Base-by-base conservation (phyloP, 2,888 invertebrate genomes). In the Drosophila birchii region DNA sequence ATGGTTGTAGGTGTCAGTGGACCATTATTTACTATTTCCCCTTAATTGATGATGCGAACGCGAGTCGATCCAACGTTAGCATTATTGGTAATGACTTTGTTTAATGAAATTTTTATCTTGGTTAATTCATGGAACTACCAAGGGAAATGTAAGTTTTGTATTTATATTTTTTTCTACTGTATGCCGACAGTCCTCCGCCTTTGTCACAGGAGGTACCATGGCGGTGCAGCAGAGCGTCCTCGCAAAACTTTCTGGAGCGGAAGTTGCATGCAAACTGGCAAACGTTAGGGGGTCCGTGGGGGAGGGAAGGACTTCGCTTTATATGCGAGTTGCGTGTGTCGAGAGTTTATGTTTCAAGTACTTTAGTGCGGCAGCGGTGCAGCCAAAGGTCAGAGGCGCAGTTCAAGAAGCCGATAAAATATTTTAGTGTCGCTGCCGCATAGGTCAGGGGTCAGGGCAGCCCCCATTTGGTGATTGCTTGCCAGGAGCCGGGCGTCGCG, bases 211-310 rank as follows among this genome's bases (percentile, higher is more conserved):
- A 59, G n/a, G 23, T 20, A 11, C 26, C 64, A 51, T 53, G 53
- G 49, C 51, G 58, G 67, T 79, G 81, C 84, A 86, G 23, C 81
- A 56, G 39, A 57, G 84, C 77, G 77, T 76, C 75, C 68, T 64
- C 64, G 60, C 68, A 61, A 75, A 85, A 80, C 64, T 87, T 87
- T 87, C 75, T 87, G 80, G 82, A 83, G 84, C 86, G 86, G 86
- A 83, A 83, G 84, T 79, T 86, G 78, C 71, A 86, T 78, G 86
- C 75, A 58, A 61, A 58, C 79, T 72, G 76, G 79, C 60, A 78
- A 71, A 45, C 55, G 23, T 32, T 32, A 23, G n/a, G 44, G 49
- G 32, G 26, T 9, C 51, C 34, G 32, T 16, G 45, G 32, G 34
- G 39, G 29, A 43, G 60, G 39, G 29, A 43, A 49, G 39, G 20